Conservation (phyloP, 2,113 vertebrate genomes). For the Hepsetus odoe region DNA sequence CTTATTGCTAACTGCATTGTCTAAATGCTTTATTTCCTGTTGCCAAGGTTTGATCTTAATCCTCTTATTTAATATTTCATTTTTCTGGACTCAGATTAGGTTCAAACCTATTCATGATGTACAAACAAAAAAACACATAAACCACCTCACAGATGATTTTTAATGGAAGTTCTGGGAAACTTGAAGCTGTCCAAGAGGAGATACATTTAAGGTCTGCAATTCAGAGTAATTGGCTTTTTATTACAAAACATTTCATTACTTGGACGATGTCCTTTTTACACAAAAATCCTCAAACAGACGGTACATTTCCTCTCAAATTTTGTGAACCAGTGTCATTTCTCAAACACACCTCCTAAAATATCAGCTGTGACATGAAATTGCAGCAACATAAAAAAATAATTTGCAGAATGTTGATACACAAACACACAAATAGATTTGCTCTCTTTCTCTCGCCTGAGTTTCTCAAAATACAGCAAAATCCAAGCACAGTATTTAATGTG, state of each 20-base stretch:
- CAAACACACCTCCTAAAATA: background rate
- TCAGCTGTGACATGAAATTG: background rate
- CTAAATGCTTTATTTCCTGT: too few species aligned
- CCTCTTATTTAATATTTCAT: too few species aligned
- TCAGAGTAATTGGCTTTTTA: too few species aligned
- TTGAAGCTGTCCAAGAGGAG: too few species aligned
- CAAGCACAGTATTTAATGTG: conserved; percentile 64
- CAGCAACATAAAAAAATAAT: conserved; percentile 20
- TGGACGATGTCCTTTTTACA: background rate
- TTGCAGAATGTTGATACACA: conserved; percentile 30
- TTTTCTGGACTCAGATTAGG: too few species aligned
- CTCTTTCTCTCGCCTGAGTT: conserved; percentile 7
- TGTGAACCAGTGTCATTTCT: background rate
- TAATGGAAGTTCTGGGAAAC: too few species aligned
- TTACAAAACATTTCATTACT: background rate
- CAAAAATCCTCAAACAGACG: background rate
- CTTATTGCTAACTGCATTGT: too few species aligned
- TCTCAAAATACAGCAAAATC: conserved; percentile 60
- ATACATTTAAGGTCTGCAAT: too few species aligned
- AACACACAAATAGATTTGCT: background rate
- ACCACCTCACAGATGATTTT: too few species aligned
- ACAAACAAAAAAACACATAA: too few species aligned
- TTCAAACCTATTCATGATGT: too few species aligned
- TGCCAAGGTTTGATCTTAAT: too few species aligned
- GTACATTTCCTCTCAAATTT: background rate